Evolutionary conservation across 2,888 invertebrate species (phyloP).

Genomic region (Leucoptera coffeella): DNA sequence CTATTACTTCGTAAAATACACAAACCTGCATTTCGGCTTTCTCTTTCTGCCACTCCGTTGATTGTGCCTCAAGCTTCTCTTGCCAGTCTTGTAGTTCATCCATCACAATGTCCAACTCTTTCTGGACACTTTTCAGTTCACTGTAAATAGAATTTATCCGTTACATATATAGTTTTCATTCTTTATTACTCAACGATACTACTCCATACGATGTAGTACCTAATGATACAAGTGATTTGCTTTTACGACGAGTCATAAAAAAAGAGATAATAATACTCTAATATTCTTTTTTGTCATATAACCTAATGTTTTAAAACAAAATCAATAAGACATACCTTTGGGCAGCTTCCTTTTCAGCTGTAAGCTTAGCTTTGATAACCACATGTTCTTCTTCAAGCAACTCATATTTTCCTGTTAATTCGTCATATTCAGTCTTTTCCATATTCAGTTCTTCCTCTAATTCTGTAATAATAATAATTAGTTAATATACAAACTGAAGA

Average conservation of each 20-base stretch:
- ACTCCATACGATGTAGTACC: no score
- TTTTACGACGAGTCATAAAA: no score
- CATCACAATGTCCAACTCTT: slow-evolving; percentile 56
- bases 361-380: slow-evolving; percentile 72
- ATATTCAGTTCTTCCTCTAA: slow-evolving; percentile 60
- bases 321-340: slow-evolving; percentile 60
- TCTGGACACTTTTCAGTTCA: slow-evolving; percentile 55
- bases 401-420: slow-evolving; percentile 77
- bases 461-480: no score
- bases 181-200: no score
- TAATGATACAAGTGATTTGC: no score
- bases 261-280: no score
- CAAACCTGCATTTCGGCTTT: slow-evolving; percentile 62
- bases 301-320: no score
- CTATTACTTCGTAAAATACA: no score
- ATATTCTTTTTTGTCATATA: no score
- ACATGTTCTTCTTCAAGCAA: slow-evolving; percentile 80
- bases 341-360: slow-evolving; percentile 74
- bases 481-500: slow-evolving; percentile 3
- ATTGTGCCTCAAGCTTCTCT: slow-evolving; percentile 58
- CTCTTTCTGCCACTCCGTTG: slow-evolving; percentile 67
- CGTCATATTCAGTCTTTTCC: slow-evolving; percentile 70
- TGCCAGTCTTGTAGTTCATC: slow-evolving; percentile 59
- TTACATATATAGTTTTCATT: no score
- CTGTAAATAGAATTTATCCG: slow-evolving; percentile 37